Base-by-base conservation (phyloP, 2,113 vertebrate genomes). In the Pollachius pollachius region DNA sequence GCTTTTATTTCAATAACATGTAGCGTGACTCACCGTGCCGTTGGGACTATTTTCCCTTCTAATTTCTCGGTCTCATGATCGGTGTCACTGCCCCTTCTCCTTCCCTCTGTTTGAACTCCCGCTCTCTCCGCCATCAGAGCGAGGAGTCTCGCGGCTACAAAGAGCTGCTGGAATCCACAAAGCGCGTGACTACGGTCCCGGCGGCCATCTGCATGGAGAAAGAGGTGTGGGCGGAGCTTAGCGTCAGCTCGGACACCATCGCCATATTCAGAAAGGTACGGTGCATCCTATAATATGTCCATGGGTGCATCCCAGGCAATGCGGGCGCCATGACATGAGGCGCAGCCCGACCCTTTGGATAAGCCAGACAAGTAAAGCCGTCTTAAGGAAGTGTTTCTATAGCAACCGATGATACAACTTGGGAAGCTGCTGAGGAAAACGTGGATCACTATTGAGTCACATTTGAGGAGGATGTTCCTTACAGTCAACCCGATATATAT, bases 191-290 rank as follows among this genome's bases (percentile, higher is more conserved):
- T 7, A 90, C 92, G 0, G 86, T 98, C 63, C 88, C 93, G 0
- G 93, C 92, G 37, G 95, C 93, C 15, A 71, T 97, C 62, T 95
- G 93, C 86, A 89, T 62, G 5, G 83, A 67, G 64, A 82, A 91
- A 19, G 87, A 92, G 8, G 90, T 95, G 25, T 92, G 94, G 90
- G 77, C 82, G 0, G 86, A 91, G 69, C 95, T 94, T 82, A 89
- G 84, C 71, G 30, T 95, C 62, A 70, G 85, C 11, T 82, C 83
- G 0, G 94, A 87, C 81, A 89, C 92, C 23, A 85, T 97, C 65
- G 57, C 81, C 57, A 64, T 98, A 52, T 98, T 98, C 81, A 94
- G 96, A 73, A 92, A 89, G 94, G 96, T 97, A 70, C 48, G 19
- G n/a, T 23, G 13, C 54, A 2, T 18, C 23, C 7, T n/a, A n/a